A percentile compares a stretch with the other conserved stretches of the same genome.
Conservation (phyloP, 2,113 vertebrate genomes). For the Glaucidium brasilianum region DNA sequence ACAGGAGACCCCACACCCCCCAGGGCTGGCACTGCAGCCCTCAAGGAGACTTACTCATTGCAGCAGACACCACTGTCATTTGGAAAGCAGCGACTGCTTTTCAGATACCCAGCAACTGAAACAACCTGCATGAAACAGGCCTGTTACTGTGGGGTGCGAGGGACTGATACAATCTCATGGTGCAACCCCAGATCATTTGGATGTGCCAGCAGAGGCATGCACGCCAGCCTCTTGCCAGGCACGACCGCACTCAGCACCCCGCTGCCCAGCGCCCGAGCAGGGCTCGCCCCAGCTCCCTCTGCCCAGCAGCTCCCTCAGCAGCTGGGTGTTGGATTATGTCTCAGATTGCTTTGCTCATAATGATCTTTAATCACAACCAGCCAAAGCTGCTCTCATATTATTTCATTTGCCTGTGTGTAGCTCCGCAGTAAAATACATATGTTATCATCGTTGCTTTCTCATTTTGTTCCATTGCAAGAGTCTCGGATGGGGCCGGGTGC, state of each 20-base stretch:
- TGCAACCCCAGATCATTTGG: not conserved
- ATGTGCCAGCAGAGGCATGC: accelerated
- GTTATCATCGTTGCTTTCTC: conserved; percentile 31
- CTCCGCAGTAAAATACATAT: conserved; percentile 8
- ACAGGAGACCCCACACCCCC: not conserved
- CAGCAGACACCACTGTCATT: not conserved
- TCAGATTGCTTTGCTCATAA: accelerated
- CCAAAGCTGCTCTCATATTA: not conserved
- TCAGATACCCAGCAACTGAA: not conserved
- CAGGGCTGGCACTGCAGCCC: not conserved
- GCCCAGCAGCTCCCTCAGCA: not conserved
- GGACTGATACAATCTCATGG: not conserved
- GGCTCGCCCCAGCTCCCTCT: accelerated
- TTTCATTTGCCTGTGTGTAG: conserved; percentile 11
- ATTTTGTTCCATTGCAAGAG: conserved; percentile 30
- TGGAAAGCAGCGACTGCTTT: not conserved
- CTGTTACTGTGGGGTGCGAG: accelerated
- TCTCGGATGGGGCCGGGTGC: not conserved
- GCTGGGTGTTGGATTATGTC: not conserved
- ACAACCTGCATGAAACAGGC: not conserved
- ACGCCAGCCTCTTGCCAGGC: accelerated
- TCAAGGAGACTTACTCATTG: not conserved
- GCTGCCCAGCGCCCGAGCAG: accelerated
- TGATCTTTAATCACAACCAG: conserved; percentile 19
- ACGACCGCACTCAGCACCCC: not conserved